phyloP scores from a whole-genome alignment of 1,140 invertebrate genomes.

The Saccostrea echinata region DNA sequence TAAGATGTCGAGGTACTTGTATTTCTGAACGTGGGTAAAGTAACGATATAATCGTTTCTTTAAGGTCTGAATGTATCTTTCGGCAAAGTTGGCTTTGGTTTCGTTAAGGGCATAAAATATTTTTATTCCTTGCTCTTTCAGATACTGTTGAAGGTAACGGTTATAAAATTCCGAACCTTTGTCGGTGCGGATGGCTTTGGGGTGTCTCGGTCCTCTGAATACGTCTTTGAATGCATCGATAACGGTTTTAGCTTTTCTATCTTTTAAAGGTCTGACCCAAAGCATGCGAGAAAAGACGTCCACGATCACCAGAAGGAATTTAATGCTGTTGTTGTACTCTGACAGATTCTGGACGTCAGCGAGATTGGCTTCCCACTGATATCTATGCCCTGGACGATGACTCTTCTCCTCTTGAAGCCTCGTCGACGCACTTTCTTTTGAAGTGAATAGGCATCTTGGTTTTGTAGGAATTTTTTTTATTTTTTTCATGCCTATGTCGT shows the following conservation, averaged over 20 bases:
- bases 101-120: constrained; percentile 48
- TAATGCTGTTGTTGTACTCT: constrained; percentile 20
- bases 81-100: constrained; percentile 45
- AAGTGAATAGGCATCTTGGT: constrained; percentile 41
- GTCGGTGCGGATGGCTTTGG: constrained; percentile 37
- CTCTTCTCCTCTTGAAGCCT: not conserved
- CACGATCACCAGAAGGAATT: constrained; percentile 38
- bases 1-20: constrained; percentile 44
- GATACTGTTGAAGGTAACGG: constrained; percentile 34
- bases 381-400: constrained; percentile 30
- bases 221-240: not conserved
- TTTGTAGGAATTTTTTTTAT: constrained; percentile 48
- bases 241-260: not conserved
- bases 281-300: constrained; percentile 49
- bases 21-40: constrained; percentile 36
- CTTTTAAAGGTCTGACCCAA: constrained; percentile 13
- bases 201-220: not conserved
- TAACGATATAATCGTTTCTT: constrained; percentile 43
- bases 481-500: constrained; percentile 25
- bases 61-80: constrained; percentile 45
- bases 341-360: constrained; percentile 32
- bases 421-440: constrained; percentile 40
- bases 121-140: constrained; percentile 26
- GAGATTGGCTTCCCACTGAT: constrained; percentile 39
- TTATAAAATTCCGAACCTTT: constrained; percentile 41